Evolutionary conservation across 2,797 vertebrate species (phyloP).

Genomic region (Myotis daubentonii): DNA sequence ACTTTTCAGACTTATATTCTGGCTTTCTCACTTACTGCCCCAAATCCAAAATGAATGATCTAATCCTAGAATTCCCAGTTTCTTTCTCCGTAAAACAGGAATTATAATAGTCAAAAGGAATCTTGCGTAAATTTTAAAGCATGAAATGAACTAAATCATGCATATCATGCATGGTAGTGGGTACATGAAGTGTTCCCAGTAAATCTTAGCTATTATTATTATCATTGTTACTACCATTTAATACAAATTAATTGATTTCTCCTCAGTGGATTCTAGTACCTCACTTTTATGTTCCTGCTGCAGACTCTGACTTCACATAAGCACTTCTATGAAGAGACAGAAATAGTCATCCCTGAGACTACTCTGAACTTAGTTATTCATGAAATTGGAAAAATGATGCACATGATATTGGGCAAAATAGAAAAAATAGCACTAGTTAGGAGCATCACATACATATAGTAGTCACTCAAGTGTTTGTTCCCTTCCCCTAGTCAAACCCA

Average conservation of each 20-base stretch:
- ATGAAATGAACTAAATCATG: not conserved
- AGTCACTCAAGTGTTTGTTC: not conserved
- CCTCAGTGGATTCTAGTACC: not conserved
- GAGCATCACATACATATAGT: not conserved
- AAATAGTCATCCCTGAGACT: constrained; percentile 11
- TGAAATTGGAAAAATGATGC: constrained; percentile 38
- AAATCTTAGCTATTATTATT: not conserved
- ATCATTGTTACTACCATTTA: not conserved
- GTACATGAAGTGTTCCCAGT: not conserved
- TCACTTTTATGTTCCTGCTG: not conserved
- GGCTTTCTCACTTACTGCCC: not conserved
- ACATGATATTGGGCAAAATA: not conserved
- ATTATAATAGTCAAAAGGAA: not conserved
- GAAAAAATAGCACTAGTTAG: not conserved
- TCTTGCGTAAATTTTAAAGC: not conserved
- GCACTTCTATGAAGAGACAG: not conserved
- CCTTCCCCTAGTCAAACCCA: not conserved
- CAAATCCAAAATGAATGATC: not conserved
- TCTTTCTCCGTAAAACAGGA: constrained; percentile 11
- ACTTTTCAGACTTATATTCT: not conserved
- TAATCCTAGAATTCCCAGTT: not conserved
- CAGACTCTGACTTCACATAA: not conserved
- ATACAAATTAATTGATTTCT: not conserved
- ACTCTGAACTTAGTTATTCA: not conserved
- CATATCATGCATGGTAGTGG: not conserved